Conservation (phyloP, 2,113 vertebrate species). For the Paradisaea rubra region DNA sequence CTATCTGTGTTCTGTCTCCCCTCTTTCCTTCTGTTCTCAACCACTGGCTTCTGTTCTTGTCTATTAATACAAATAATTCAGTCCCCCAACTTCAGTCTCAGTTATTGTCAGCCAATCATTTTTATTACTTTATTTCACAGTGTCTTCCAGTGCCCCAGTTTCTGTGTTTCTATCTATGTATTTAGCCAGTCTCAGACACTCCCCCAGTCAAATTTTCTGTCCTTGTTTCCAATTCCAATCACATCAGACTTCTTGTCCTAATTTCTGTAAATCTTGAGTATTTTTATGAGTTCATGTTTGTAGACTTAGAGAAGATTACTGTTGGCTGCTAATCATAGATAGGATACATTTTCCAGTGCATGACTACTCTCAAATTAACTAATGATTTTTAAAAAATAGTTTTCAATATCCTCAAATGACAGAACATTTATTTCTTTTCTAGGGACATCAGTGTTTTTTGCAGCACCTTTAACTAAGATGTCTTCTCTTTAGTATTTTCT, state of each 20-base stretch:
- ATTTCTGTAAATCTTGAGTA: neutral
- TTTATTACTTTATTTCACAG: neutral
- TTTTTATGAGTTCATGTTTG: neutral
- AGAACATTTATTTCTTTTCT: neutral
- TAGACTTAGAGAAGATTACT: neutral
- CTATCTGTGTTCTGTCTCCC: neutral
- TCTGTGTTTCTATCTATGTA: neutral
- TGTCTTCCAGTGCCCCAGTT: neutral
- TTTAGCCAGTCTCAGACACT: neutral
- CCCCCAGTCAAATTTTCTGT: neutral
- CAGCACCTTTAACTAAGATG: neutral
- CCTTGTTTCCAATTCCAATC: neutral
- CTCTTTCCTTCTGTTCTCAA: neutral
- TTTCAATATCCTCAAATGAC: neutral
- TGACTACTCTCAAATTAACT: neutral
- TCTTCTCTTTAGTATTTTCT: neutral
- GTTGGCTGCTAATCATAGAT: neutral
- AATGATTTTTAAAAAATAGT: slow-evolving; percentile 1
- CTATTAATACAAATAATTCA: neutral
- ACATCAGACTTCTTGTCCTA: neutral
- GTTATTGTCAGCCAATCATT: neutral
- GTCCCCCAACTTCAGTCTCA: neutral
- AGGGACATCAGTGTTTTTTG: neutral
- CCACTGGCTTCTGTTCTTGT: neutral
- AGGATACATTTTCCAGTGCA: neutral